phyloP scores from a whole-genome alignment of 2,113 vertebrate species.

The Elaphurus davidianus region DNA sequence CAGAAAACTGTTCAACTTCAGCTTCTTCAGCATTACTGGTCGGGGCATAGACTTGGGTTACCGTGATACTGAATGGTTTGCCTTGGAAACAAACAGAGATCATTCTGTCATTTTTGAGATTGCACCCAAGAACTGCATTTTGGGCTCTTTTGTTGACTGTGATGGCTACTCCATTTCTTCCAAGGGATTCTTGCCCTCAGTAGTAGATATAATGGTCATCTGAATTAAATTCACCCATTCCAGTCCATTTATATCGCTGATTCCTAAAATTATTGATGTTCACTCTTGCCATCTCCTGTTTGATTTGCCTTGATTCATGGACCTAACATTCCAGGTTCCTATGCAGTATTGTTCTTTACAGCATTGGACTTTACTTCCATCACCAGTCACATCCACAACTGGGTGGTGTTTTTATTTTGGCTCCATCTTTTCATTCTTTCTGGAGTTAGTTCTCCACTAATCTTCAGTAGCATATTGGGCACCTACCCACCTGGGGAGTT shows the following conservation, averaged over 20 bases:
- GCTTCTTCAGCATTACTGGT: neutral
- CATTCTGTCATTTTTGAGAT: neutral
- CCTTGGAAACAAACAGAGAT: neutral
- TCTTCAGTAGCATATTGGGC: neutral
- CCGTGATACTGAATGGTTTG: neutral
- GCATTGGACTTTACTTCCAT: neutral
- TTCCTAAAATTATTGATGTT: neutral
- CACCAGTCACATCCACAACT: neutral
- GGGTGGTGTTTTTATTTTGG: neutral
- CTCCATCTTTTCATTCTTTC: neutral
- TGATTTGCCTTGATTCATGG: neutral
- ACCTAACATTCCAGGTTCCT: neutral
- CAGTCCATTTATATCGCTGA: neutral
- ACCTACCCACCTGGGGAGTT: neutral
- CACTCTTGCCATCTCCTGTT: neutral
- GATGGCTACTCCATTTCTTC: neutral
- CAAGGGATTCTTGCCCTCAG: neutral
- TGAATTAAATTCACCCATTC: neutral
- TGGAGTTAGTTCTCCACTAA: neutral
- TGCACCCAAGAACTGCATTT: neutral
- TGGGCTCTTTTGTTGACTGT: neutral
- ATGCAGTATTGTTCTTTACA: neutral
- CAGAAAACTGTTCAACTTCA: neutral
- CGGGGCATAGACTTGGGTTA: accelerated
- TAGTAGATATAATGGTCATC: neutral